Evolutionary conservation across 2,113 vertebrate species (phyloP).

Genomic region (Misgurnus anguillicaudatus): DNA sequence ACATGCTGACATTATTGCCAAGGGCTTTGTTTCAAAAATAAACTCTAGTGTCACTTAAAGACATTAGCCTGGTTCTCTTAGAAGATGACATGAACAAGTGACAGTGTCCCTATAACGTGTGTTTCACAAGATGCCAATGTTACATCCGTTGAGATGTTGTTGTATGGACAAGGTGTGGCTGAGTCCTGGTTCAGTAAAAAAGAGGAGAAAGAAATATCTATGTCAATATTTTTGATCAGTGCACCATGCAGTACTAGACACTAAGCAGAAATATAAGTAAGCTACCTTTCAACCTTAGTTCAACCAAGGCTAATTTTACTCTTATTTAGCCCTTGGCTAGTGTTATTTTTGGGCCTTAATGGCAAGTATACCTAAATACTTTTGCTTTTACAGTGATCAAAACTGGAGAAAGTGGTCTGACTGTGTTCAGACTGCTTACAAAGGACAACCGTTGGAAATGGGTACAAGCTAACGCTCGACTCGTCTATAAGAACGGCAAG

Average conservation of each 20-base stretch:
- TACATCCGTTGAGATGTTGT: neutral
- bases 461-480: conserved; percentile 67
- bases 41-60: conserved; percentile 19
- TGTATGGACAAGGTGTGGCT: neutral
- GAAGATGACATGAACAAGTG: neutral
- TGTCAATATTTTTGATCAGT: too few relatives aligned
- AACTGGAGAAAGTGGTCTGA: conserved; percentile 66
- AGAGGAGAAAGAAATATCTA: too few relatives aligned
- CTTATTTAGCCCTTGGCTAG: too few relatives aligned
- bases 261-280: too few relatives aligned
- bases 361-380: neutral
- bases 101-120: neutral
- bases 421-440: conserved; percentile 65
- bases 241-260: too few relatives aligned
- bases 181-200: neutral
- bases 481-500: conserved; percentile 64
- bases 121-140: neutral
- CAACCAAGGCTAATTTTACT: too few relatives aligned
- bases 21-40: conserved; percentile 20
- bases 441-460: conserved; percentile 66
- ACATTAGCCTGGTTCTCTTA: conserved; percentile 12
- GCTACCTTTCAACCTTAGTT: too few relatives aligned
- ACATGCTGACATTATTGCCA: conserved; percentile 16
- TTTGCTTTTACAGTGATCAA: conserved; percentile 61
- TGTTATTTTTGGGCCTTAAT: too few relatives aligned